Evolutionary conservation across 1,140 invertebrate genomes (phyloP).

Genomic region (Drosophila suzukii): DNA sequence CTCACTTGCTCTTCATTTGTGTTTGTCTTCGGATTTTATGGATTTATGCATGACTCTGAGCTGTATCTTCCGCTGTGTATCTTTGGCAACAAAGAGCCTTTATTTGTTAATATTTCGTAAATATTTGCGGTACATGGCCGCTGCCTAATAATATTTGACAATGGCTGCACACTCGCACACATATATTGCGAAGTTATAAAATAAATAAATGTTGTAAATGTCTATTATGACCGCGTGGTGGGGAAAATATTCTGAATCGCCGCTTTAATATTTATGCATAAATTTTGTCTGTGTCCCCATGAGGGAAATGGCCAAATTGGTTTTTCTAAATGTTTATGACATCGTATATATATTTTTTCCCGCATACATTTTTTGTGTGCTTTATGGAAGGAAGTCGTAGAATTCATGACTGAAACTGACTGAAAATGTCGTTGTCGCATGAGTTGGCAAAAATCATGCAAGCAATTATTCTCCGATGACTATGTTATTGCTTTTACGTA

Average conservation of each 20-base stretch:
- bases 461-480: constrained; percentile 31
- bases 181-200: constrained; percentile 56
- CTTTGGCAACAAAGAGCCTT: constrained; percentile 62
- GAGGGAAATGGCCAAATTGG: constrained; percentile 74
- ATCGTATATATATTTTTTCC: constrained; percentile 30
- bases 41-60: constrained; percentile 62
- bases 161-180: constrained; percentile 35
- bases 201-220: constrained; percentile 79
- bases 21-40: constrained; percentile 78
- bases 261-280: constrained; percentile 68
- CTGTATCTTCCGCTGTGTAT: constrained; percentile 42
- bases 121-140: constrained; percentile 79
- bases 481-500: constrained; percentile 13
- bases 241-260: constrained; percentile 46
- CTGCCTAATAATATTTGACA: constrained; percentile 77
- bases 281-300: constrained; percentile 56
- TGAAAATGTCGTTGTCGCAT: constrained; percentile 30
- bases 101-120: constrained; percentile 82
- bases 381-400: constrained; percentile 37
- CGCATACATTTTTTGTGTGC: constrained; percentile 18
- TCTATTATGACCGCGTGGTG: constrained; percentile 53
- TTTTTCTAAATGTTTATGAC: constrained; percentile 73
- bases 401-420: constrained; percentile 33
- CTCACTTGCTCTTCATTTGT: constrained; percentile 35
- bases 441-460: constrained; percentile 34